These are phyloP conservation scores for Pseudomugil tenellus DNA, from an alignment of 2,797 vertebrate species.

Conservation along the genomic window DNA sequence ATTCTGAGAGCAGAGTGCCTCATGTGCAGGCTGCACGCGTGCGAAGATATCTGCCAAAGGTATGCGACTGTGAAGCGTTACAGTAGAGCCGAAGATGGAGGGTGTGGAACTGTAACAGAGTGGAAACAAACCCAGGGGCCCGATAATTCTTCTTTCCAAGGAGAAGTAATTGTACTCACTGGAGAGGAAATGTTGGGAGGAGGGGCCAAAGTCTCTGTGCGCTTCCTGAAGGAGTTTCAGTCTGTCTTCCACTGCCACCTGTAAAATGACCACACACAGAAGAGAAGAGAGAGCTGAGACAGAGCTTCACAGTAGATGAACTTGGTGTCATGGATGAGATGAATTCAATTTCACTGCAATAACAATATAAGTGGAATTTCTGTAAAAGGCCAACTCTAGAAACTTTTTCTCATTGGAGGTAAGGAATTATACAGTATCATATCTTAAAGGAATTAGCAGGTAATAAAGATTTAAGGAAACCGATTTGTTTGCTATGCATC, in stretches of 20 bases:
- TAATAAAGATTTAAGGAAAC: not conserved
- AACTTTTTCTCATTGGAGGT: constrained; percentile 4
- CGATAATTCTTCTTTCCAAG: constrained; percentile 5
- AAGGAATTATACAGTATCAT: constrained; percentile 4
- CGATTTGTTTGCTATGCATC: not conserved
- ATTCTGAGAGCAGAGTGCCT: constrained; percentile 60
- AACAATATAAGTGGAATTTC: constrained; percentile 30
- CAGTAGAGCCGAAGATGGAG: constrained; percentile 8
- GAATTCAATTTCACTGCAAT: constrained; percentile 40
- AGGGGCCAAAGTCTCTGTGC: constrained; percentile 93
- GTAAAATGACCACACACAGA: constrained; percentile 29
- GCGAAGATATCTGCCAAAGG: not conserved
- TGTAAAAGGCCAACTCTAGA: constrained; percentile 9
- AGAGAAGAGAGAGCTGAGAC: constrained; percentile 22
- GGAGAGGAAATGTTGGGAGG: constrained; percentile 96
- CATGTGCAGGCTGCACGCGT: constrained; percentile 40
- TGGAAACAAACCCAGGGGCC: constrained; percentile 18
- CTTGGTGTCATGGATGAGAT: constrained; percentile 32
- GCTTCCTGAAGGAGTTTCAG: constrained; percentile 94
- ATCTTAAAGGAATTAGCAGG: not conserved
- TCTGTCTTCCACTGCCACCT: constrained; percentile 93
- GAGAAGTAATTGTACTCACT: constrained; percentile 84
- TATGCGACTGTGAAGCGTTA: constrained; percentile 7
- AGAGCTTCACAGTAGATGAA: constrained; percentile 35
- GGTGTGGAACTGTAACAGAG: constrained; percentile 22